These are phyloP conservation scores for Protodeltote pygarga DNA, from an alignment of 2,888 invertebrate genomes.

Conservation along the genomic window DNA sequence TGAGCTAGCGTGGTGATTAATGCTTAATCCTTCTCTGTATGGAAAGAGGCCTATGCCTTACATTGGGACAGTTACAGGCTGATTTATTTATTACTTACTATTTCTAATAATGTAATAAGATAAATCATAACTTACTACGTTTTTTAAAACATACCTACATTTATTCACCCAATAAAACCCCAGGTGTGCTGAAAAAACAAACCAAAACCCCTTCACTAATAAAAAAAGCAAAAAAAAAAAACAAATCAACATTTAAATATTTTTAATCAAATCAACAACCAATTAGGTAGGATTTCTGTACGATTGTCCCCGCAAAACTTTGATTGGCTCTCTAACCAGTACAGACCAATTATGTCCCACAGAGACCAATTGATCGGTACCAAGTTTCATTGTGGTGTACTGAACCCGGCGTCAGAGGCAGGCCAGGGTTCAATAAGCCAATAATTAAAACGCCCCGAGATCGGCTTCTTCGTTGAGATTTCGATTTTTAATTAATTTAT, in stretches of 20 bases:
- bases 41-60: too few relatives aligned
- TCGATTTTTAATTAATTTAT: constrained; percentile 78
- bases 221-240: constrained; percentile 30
- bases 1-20: too few relatives aligned
- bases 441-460: constrained; percentile 82
- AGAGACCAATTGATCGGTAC: constrained; percentile 77
- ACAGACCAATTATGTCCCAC: constrained; percentile 82
- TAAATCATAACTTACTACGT: too few relatives aligned
- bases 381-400: constrained; percentile 76
- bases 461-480: constrained; percentile 66
- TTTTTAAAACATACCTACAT: too few relatives aligned
- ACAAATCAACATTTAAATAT: constrained; percentile 48
- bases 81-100: too few relatives aligned
- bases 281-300: constrained; percentile 70
- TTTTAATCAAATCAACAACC: constrained; percentile 70
- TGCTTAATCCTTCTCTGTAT: too few relatives aligned
- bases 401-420: constrained; percentile 76
- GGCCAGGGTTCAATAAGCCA: constrained; percentile 74
- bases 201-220: constrained; percentile 3
- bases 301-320: constrained; percentile 79
- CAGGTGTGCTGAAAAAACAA: constrained; percentile 11
- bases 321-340: constrained; percentile 72
- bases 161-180: too few relatives aligned
- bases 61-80: too few relatives aligned
- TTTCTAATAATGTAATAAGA: too few relatives aligned